Percentiles rank a stretch among this genome's conserved stretches.
Conservation (phyloP, 2,888 invertebrate genomes). For the Osedax frankpressi region DNA sequence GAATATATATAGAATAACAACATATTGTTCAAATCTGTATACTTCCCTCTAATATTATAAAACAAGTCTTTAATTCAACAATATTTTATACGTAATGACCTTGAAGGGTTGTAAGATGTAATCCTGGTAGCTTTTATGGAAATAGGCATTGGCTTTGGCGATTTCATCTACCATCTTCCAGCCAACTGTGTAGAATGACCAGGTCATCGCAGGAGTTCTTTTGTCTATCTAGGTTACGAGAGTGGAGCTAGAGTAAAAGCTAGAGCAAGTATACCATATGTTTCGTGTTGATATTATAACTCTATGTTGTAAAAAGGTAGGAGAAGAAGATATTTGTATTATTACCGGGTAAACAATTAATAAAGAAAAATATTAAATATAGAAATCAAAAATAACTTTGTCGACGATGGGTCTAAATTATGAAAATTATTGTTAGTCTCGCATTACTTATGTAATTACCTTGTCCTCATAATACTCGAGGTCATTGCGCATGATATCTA, state of each 20-base stretch:
- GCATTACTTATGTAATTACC: neutral
- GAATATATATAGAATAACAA: neutral
- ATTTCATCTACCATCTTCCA: conserved; percentile 27
- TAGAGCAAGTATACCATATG: too few relatives aligned
- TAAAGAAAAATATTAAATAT: too few relatives aligned
- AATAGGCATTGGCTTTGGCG: conserved; percentile 23
- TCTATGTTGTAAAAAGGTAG: too few relatives aligned
- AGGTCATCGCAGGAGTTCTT: conserved; percentile 28
- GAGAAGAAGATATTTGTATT: too few relatives aligned
- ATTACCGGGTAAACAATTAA: too few relatives aligned
- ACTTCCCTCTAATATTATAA: too few relatives aligned
- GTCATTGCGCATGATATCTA: conserved; percentile 29
- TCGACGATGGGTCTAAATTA: too few relatives aligned
- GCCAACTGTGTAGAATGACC: conserved; percentile 28
- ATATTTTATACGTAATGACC: too few relatives aligned
- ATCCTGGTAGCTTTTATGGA: conserved; percentile 28
- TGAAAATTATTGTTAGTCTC: too few relatives aligned
- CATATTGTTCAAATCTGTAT: neutral
- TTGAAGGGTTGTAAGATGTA: conserved; percentile 29
- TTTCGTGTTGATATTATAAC: too few relatives aligned
- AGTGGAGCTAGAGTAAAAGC: neutral
- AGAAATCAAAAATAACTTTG: too few relatives aligned
- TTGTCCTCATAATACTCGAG: conserved; percentile 27
- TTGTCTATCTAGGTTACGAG: conserved; percentile 6
- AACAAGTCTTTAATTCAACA: too few relatives aligned